A percentile compares a stretch with the other conserved stretches of the same genome.
phyloP scores from a whole-genome alignment of 92 coral and sea anemone species.

The Parazoanthus atlanticus region DNA sequence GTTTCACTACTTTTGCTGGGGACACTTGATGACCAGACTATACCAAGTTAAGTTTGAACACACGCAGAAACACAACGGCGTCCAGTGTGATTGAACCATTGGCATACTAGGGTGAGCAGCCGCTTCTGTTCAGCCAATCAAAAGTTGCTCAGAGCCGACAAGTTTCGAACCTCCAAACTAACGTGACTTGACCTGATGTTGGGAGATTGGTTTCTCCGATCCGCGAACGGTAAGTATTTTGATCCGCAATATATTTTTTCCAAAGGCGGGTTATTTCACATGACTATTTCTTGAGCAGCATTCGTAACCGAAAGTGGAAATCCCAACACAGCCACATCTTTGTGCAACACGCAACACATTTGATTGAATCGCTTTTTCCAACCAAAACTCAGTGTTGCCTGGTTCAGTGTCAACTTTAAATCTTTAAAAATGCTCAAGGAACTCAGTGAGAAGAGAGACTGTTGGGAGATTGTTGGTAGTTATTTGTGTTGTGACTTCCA shows the following conservation, averaged over 20 bases:
- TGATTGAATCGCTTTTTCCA: too few species aligned
- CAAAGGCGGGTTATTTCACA: neutral
- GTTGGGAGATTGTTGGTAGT: neutral
- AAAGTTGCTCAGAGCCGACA: neutral
- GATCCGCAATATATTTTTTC: neutral
- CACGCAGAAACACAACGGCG: too few species aligned
- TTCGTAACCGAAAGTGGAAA: too few species aligned
- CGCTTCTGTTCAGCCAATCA: neutral
- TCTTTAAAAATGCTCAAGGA: too few species aligned
- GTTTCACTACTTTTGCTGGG: neutral
- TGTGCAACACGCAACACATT: too few species aligned
- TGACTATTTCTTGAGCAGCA: neutral
- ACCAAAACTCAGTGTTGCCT: too few species aligned
- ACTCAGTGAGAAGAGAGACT: too few species aligned
- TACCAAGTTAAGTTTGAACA: too few species aligned
- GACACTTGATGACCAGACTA: too few species aligned
- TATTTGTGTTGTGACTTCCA: neutral
- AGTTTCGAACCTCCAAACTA: neutral
- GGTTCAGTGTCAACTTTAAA: too few species aligned
- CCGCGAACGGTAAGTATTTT: neutral
- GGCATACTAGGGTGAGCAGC: neutral
- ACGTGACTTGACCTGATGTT: neutral
- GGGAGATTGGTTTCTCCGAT: neutral
- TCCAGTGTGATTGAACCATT: too few species aligned
- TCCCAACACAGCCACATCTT: too few species aligned